Percentiles rank a stretch among this genome's conserved stretches.
Evolutionary conservation across 2,113 vertebrate species (phyloP).

Genomic region (Stegostoma tigrinum): DNA sequence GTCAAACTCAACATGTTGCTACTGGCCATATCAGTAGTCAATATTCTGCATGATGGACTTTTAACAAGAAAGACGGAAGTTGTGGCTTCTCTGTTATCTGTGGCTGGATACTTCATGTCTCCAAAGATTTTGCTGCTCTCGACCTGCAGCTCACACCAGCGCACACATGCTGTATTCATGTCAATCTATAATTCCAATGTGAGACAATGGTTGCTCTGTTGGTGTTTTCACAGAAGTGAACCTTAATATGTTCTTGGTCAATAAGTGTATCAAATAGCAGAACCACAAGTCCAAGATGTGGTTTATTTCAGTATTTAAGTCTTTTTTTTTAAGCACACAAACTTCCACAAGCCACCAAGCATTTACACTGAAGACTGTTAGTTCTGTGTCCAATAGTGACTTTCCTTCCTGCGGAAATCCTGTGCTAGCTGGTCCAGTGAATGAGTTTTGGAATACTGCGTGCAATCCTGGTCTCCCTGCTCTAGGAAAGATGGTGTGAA

Average conservation of each 20-base stretch:
- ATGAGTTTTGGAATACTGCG: no score
- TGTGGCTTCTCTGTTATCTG: not conserved
- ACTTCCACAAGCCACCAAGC: no score
- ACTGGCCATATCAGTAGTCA: not conserved
- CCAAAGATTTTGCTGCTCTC: not conserved
- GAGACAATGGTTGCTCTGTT: not conserved
- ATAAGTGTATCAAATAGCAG: not conserved
- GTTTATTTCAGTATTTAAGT: not conserved
- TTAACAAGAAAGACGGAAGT: not conserved
- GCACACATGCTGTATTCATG: not conserved
- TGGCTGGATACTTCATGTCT: not conserved
- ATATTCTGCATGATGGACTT: not conserved
- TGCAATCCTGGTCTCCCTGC: no score
- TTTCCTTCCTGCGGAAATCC: no score
- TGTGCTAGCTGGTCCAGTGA: no score
- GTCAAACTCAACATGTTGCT: not conserved
- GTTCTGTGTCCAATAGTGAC: no score
- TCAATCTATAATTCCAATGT: not conserved
- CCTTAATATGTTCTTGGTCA: not conserved
- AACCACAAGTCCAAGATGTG: not conserved
- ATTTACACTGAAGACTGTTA: no score
- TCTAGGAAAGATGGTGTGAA: no score
- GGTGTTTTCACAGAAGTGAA: not conserved
- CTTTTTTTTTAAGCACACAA: not conserved
- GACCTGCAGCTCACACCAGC: not conserved